Evolutionary conservation across 2,888 invertebrate species (phyloP).

Genomic region (Hetaerina titia): DNA sequence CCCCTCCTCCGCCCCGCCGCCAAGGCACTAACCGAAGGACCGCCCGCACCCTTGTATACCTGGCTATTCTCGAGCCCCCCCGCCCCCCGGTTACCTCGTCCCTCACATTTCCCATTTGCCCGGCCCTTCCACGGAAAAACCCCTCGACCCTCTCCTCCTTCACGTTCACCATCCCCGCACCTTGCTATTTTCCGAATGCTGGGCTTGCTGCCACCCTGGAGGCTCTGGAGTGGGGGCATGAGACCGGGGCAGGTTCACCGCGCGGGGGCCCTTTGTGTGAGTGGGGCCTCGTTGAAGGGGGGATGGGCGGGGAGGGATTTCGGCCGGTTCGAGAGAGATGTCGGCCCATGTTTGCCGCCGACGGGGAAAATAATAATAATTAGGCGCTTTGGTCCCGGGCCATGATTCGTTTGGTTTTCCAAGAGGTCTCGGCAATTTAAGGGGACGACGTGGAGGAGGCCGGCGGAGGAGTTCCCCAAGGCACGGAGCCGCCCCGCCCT

Average conservation of each 20-base stretch:
- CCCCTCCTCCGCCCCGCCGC: neutral
- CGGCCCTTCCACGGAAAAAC: neutral
- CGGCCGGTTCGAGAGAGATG: neutral
- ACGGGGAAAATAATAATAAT: constrained; percentile 36
- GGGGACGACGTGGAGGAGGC: neutral
- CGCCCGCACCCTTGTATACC: neutral
- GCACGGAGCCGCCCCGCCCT: neutral
- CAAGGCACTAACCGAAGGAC: neutral
- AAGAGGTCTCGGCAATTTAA: constrained; percentile 19
- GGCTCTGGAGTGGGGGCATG: neutral
- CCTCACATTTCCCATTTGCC: neutral
- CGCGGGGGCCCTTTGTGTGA: neutral
- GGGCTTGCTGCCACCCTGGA: neutral
- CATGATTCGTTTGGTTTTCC: constrained; percentile 51
- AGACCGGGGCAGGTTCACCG: neutral
- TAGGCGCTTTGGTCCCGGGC: constrained; percentile 12
- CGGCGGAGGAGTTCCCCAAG: neutral
- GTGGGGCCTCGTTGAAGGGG: neutral
- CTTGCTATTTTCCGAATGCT: neutral
- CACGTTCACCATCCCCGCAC: neutral
- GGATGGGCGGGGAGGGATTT: neutral
- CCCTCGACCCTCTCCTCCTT: neutral
- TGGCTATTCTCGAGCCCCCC: neutral
- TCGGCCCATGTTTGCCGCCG: constrained; percentile 42
- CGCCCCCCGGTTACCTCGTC: too few species aligned